Evolutionary conservation across 2,888 invertebrate species (phyloP), one percentile per base, ranked within the genome.

Genomic region (Rhingia campestris): DNA sequence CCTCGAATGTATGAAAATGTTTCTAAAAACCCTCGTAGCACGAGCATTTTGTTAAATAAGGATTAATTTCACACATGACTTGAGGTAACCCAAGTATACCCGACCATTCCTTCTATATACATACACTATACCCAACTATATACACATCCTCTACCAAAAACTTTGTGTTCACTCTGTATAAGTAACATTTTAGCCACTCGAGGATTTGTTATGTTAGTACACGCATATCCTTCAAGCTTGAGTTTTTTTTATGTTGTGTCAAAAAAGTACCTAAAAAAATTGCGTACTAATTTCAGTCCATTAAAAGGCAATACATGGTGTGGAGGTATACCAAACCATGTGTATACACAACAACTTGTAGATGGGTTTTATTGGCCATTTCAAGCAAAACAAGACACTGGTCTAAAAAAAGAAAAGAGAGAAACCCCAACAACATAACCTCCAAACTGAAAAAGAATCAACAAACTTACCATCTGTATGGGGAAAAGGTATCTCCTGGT

Each of bases 311-410:
- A 41, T 33, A 47, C 45, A 35, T 37, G 30, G 12, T 45, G 37
- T 30, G 35, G 12, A 61, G 37, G 37, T 45, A 7, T 54, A 41
- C 56, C 14, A 12, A 49, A 10, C n/a, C 6, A 14, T 53, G n/a
- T 69, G 47, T 69, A 56, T 61, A 53, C 43, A 56, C 67, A 79
- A 82, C 79, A 82, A 79, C 77, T 79, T 79, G 82, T 77, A 73
- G 77, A 77, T 73, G 47, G 22, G 39, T 32, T 35, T 6, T 47
- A 22, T 32, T 22, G 51, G 41, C 3, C 67, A 22, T 35, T 22
- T 10, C 41, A 64, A 54, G 56, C 58, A 70, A 33, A 56, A 70
- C 41, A 39, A 56, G 10, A 32, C 32, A 49, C 12, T 81, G 81
- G 81, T 81, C 64, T 63, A 81, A 69, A 43, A 63, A 32, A 32